A percentile compares a stretch with the other conserved stretches of the same genome.
These are phyloP conservation scores for Hydrochoerus hydrochaeris DNA, from an alignment of 2,113 vertebrate genomes.

Conservation along the genomic window DNA sequence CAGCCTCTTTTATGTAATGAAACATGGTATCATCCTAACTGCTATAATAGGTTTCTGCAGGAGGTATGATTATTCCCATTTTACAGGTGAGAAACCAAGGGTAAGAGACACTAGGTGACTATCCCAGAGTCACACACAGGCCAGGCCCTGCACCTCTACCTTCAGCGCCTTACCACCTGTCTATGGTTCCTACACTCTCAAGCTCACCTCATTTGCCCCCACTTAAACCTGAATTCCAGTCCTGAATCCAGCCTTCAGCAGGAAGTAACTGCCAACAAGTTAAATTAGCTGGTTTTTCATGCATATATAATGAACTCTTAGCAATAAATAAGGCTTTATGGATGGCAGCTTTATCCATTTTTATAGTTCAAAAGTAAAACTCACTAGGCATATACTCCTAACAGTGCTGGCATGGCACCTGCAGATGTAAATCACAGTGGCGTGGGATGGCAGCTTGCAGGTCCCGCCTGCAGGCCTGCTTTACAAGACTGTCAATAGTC, in stretches of 20 bases:
- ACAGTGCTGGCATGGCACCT: conserved; percentile 76
- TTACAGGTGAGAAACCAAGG: conserved; percentile 8
- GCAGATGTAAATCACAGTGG: conserved; percentile 69
- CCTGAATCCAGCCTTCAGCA: conserved; percentile 49
- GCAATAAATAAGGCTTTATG: conserved; percentile 68
- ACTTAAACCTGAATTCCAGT: conserved; percentile 43
- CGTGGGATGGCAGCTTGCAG: not conserved
- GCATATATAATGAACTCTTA: conserved; percentile 58
- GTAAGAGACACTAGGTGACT: not conserved
- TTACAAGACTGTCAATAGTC: conserved; percentile 58
- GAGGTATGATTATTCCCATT: not conserved
- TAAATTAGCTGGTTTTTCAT: conserved; percentile 74
- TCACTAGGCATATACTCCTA: conserved; percentile 49
- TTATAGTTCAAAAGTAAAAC: conserved; percentile 74
- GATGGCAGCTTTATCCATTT: conserved; percentile 75
- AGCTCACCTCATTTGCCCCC: not conserved
- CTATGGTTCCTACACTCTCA: not conserved
- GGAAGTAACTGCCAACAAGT: conserved; percentile 48
- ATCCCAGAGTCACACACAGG: not conserved
- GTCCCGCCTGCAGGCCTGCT: not conserved
- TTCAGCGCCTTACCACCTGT: not conserved
- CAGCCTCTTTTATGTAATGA: not conserved
- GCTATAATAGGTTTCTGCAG: not conserved
- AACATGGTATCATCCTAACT: not conserved
- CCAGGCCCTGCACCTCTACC: not conserved